Percentiles rank a stretch among this genome's conserved stretches.
Evolutionary conservation across 1,140 invertebrate genomes (phyloP).

Genomic region (Bathynomus jamesi): DNA sequence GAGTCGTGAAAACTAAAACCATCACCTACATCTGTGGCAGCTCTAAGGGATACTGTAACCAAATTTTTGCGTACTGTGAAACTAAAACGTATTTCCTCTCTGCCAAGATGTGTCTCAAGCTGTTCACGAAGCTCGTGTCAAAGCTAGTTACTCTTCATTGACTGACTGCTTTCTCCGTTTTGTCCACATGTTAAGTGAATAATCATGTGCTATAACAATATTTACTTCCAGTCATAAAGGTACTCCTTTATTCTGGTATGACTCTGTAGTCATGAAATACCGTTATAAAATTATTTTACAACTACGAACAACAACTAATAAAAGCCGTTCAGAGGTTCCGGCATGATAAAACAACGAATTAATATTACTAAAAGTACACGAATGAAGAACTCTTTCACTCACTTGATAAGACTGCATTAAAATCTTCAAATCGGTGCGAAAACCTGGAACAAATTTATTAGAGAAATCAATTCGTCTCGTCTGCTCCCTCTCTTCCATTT

Average conservation of each 20-base stretch:
- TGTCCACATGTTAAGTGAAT: no score
- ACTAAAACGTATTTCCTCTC: no score
- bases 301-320: not conserved
- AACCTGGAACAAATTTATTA: slow-evolving; percentile 42
- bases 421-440: slow-evolving; percentile 44
- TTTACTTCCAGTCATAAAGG: no score
- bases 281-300: not conserved
- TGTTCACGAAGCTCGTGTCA: no score
- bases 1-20: no score
- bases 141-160: no score
- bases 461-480: slow-evolving; percentile 48
- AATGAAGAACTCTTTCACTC: slow-evolving; percentile 38
- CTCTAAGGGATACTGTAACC: no score
- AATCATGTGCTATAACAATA: not conserved
- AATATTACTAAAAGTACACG: slow-evolving; percentile 33
- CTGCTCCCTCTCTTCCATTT: slow-evolving; percentile 49
- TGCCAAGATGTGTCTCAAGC: no score
- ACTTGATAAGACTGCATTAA: slow-evolving; percentile 47
- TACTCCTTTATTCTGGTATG: not conserved
- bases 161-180: no score
- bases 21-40: no score
- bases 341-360: not conserved
- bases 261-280: not conserved
- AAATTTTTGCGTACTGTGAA: no score
- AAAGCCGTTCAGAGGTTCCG: not conserved